phyloP scores from a whole-genome alignment of 53 echinoderm and acorn worm genomes.

The Patiria pectinifera region DNA sequence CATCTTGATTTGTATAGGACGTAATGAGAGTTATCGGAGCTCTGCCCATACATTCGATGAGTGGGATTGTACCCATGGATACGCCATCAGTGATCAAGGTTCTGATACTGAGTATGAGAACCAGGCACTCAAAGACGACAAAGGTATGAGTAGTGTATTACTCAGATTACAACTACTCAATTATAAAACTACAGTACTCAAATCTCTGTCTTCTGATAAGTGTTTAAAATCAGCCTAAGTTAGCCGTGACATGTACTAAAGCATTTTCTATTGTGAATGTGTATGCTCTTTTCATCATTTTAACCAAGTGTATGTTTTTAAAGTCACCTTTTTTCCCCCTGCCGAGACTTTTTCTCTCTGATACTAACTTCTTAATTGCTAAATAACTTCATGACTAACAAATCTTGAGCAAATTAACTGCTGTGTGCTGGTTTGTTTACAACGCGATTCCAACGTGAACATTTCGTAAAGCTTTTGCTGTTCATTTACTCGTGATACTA shows the following conservation, averaged over 20 bases:
- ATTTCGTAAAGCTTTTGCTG: too few species aligned
- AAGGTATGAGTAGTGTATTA: slow-evolving; percentile 44
- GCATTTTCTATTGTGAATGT: neutral
- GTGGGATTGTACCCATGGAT: slow-evolving; percentile 80
- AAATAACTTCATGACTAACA: neutral
- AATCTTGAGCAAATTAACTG: neutral
- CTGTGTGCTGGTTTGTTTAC: neutral
- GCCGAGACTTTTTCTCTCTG: neutral
- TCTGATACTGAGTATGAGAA: slow-evolving; percentile 99
- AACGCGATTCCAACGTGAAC: too few species aligned
- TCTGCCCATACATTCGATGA: slow-evolving; percentile 71
- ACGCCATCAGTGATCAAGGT: slow-evolving; percentile 80
- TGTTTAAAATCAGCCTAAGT: too few species aligned
- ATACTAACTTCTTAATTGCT: neutral
- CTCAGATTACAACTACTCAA: neutral
- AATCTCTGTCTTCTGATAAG: too few species aligned
- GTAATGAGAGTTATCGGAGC: slow-evolving; percentile 86
- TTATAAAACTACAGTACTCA: neutral
- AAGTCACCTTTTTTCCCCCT: neutral
- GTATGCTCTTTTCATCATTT: neutral
- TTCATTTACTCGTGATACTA: too few species aligned
- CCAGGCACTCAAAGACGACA: slow-evolving; percentile 88
- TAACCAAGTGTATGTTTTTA: neutral
- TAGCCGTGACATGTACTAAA: too few species aligned
- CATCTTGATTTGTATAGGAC: slow-evolving; percentile 56